These are phyloP conservation scores for Spicauda simplicius DNA, from an alignment of 2,888 invertebrate species.

Conservation along the genomic window DNA sequence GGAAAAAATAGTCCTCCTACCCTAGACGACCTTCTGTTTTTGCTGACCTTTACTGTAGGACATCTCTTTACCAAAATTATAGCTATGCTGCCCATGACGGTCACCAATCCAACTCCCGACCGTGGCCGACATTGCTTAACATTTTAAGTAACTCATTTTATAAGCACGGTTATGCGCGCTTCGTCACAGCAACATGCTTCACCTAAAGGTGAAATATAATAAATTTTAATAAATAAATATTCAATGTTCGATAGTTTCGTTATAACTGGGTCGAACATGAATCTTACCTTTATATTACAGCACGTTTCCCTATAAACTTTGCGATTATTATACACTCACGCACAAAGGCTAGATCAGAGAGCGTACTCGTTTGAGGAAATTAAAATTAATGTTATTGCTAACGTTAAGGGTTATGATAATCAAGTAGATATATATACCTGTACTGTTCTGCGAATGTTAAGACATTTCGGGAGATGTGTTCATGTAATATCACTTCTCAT, in stretches of 20 bases:
- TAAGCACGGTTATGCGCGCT: background rate
- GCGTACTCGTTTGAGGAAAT: constrained; percentile 18
- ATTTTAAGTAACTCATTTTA: too few relatives aligned
- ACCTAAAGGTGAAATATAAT: constrained; percentile 19
- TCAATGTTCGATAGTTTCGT: constrained; percentile 31
- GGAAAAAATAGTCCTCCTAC: too few relatives aligned
- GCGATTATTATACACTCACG: constrained; percentile 35
- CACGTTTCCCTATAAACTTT: constrained; percentile 35
- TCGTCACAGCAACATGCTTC: background rate
- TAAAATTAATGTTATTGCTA: constrained; percentile 28
- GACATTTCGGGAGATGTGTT: too few relatives aligned
- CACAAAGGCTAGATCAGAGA: constrained; percentile 25
- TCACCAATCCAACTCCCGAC: too few relatives aligned
- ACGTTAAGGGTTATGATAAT: constrained; percentile 4
- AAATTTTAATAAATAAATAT: constrained; percentile 33
- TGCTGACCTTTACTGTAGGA: too few relatives aligned
- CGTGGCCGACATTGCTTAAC: too few relatives aligned
- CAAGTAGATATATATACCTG: background rate
- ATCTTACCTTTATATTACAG: constrained; percentile 34
- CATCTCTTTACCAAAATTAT: too few relatives aligned
- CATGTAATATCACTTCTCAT: too few relatives aligned
- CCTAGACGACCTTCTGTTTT: too few relatives aligned
- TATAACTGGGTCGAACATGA: constrained; percentile 36
- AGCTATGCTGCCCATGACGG: too few relatives aligned
- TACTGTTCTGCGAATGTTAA: too few relatives aligned